These are phyloP conservation scores for Dryobotodes eremita DNA, from an alignment of 2,888 invertebrate species.

Conservation along the genomic window DNA sequence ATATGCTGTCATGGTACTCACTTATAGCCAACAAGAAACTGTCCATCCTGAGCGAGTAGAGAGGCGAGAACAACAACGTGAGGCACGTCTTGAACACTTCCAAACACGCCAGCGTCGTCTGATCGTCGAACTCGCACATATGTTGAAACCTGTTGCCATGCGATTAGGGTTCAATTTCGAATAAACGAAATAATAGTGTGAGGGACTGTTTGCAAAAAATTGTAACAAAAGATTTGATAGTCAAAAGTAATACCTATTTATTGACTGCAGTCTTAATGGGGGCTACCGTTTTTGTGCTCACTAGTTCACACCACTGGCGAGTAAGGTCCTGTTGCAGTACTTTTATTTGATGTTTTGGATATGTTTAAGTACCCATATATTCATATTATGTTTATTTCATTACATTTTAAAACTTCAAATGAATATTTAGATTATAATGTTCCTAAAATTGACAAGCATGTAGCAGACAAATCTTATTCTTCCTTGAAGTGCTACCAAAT, in stretches of 20 bases:
- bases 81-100: conserved; percentile 91
- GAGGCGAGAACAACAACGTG: conserved; percentile 74
- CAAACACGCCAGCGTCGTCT: conserved; percentile 88
- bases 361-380: too few relatives aligned
- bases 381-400: too few relatives aligned
- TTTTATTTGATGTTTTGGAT: too few relatives aligned
- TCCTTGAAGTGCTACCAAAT: too few relatives aligned
- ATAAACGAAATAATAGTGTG: background rate
- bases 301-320: too few relatives aligned
- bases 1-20: conserved; percentile 66
- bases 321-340: too few relatives aligned
- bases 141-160: conserved; percentile 84
- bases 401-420: too few relatives aligned
- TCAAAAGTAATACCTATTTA: background rate
- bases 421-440: too few relatives aligned
- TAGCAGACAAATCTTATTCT: too few relatives aligned
- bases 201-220: background rate
- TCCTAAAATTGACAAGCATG: too few relatives aligned
- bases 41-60: conserved; percentile 77
- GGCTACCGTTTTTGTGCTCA: too few relatives aligned
- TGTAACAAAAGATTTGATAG: background rate
- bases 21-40: conserved; percentile 75
- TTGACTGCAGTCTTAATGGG: background rate
- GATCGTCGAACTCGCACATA: conserved; percentile 90
- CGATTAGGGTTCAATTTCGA: background rate